Percentiles rank a stretch among this genome's conserved stretches.
Conservation (phyloP, 2,797 vertebrate species). For the Xerus rutilus region DNA sequence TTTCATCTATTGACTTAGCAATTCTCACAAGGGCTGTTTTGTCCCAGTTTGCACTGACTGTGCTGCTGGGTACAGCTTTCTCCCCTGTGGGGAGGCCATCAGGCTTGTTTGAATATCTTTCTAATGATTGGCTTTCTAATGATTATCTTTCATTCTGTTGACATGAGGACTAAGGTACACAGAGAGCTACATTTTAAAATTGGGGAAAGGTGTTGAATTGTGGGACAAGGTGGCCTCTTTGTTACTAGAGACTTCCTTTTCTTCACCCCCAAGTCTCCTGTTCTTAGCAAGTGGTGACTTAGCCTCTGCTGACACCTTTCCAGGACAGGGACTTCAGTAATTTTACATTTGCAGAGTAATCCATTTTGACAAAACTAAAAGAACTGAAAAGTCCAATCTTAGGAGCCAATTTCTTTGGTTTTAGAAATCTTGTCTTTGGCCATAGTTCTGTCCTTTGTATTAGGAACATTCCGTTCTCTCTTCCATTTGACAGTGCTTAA, state of each 20-base stretch:
- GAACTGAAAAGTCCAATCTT: background rate
- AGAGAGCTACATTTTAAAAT: background rate
- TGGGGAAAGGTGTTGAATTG: background rate
- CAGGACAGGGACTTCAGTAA: background rate
- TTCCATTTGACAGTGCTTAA: background rate
- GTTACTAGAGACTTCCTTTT: background rate
- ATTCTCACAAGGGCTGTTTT: background rate
- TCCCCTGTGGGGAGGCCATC: background rate
- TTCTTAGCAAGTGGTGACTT: background rate
- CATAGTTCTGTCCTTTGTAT: background rate
- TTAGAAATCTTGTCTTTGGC: background rate
- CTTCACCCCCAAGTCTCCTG: background rate
- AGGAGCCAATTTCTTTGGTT: background rate
- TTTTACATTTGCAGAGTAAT: background rate
- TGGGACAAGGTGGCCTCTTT: too few species aligned
- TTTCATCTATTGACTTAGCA: slow-evolving; percentile 36
- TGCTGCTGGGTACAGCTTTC: background rate
- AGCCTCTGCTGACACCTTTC: background rate
- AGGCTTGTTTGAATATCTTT: background rate
- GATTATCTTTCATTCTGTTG: background rate
- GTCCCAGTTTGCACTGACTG: background rate
- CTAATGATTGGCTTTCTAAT: background rate
- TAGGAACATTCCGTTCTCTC: background rate
- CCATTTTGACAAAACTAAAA: background rate
- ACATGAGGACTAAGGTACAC: too few species aligned